Base-by-base conservation (phyloP, 2,797 vertebrate genomes). In the Diglossa cyanea region DNA sequence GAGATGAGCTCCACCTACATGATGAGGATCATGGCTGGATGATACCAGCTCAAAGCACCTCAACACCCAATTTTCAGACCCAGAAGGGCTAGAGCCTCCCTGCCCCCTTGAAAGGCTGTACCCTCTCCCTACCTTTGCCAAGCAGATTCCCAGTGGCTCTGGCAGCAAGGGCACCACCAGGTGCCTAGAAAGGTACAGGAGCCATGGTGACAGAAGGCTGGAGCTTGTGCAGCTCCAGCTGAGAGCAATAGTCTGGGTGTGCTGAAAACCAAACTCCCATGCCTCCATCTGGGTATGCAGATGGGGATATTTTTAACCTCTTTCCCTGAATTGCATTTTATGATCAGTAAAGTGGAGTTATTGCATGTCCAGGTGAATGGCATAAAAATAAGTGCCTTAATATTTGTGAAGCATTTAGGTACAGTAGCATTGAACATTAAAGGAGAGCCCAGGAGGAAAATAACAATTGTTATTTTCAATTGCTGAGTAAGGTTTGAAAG, bases 81-180 rank as follows among this genome's bases (percentile, higher is more conserved):
- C 35, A 35, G 21, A 31, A 70, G 10, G 1, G 3, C 14, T 71
- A 10, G 10, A 73, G 6, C 11, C 13, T 86, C 14, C 24, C 39
- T 65, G 21, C 3, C 11, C 17, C 11, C 30, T 63, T 57, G 30
- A 81, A 91, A 65, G 77, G 17, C 19, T 48, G 13, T 3, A 13
- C 3, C 13, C 8, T 5, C 28, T 62, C 21, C 57, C 26, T 31
- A 54, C 5, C 23, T 62, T 35, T 66, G 30, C 42, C 74, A 31
- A 68, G 48, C 2, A 47, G 30, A 51, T 50, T 55, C 68, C 88
- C 4, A 8, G 25, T 26, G 33, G 28, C 30, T 19, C n/a, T 39
- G 30, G 42, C 30, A 48, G 11, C 0, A 1, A 17, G 17, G 31
- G 4, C 50, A 57, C 4, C 1, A 1, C 8, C 7, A 3, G 15